These are phyloP conservation scores for Cyclophora albipunctata DNA, from an alignment of 2,888 invertebrate genomes.

Conservation along the genomic window DNA sequence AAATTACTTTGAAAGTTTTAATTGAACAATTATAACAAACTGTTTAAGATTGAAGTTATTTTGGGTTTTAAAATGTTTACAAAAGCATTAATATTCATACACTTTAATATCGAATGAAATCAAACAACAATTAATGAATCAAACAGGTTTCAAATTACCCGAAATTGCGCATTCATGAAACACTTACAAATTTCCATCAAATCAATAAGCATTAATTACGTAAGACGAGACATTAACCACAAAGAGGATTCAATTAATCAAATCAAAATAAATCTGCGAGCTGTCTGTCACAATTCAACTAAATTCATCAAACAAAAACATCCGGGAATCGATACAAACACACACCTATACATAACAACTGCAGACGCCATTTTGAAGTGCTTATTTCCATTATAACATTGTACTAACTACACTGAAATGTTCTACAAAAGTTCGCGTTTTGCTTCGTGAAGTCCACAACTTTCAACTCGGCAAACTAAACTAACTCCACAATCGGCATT, in stretches of 20 bases:
- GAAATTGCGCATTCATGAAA: too few species aligned
- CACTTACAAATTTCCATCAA: too few species aligned
- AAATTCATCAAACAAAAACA: conserved; percentile 42
- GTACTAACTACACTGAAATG: conserved; percentile 77
- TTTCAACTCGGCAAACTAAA: conserved; percentile 57
- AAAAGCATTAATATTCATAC: too few species aligned
- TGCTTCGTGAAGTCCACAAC: conserved; percentile 75
- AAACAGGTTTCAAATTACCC: too few species aligned
- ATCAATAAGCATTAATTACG: too few species aligned
- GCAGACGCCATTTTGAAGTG: conserved; percentile 75
- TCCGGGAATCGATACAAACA: conserved; percentile 49
- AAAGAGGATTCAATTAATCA: too few species aligned
- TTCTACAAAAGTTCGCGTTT: conserved; percentile 76
- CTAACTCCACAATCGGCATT: conserved; percentile 67
- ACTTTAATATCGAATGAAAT: too few species aligned
- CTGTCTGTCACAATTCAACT: conserved; percentile 32
- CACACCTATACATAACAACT: conserved; percentile 51
- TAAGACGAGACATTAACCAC: too few species aligned
- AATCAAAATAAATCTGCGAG: neutral
- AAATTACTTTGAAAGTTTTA: conserved; percentile 2
- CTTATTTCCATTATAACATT: conserved; percentile 76
- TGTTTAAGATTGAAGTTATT: too few species aligned
- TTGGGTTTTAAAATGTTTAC: too few species aligned
- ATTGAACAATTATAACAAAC: neutral
- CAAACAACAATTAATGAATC: too few species aligned